Conservation (phyloP, 2,113 vertebrate species). For the Malaclemys terrapin region DNA sequence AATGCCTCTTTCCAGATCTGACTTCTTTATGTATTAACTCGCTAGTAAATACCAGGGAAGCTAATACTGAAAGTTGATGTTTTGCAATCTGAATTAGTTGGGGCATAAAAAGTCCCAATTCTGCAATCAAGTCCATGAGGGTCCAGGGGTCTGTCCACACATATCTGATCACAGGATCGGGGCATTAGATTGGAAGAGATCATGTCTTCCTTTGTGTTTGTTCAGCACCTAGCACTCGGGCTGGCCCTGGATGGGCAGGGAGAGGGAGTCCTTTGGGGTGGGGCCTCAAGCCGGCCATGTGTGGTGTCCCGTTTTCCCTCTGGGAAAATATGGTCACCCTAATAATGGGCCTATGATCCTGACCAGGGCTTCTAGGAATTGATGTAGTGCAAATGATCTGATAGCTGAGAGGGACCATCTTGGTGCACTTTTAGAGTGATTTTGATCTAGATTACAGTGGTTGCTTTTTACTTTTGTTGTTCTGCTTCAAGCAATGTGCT, state of each 20-base stretch:
- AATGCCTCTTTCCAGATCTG: neutral
- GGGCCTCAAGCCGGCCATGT: no score
- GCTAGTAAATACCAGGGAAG: neutral
- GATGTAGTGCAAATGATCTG: neutral
- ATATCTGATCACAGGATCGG: neutral
- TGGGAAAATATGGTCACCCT: no score
- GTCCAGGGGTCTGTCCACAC: constrained; percentile 20
- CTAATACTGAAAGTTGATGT: neutral
- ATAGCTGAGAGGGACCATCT: neutral
- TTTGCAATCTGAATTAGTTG: constrained; percentile 51
- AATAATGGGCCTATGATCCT: neutral
- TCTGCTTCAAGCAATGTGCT: neutral
- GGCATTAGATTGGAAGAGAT: neutral
- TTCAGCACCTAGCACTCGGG: neutral
- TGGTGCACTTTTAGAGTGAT: neutral
- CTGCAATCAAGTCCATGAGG: neutral
- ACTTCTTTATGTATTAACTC: neutral
- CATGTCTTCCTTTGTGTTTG: neutral
- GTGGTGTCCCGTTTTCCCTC: no score
- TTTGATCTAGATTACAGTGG: neutral
- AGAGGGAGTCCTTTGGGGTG: no score
- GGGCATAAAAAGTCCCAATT: neutral
- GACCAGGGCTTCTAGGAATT: neutral
- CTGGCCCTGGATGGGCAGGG: no score
- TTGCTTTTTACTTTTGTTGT: neutral